Base-by-base conservation (phyloP, 2,888 invertebrate species). In the Aspidiotus rigidus region DNA sequence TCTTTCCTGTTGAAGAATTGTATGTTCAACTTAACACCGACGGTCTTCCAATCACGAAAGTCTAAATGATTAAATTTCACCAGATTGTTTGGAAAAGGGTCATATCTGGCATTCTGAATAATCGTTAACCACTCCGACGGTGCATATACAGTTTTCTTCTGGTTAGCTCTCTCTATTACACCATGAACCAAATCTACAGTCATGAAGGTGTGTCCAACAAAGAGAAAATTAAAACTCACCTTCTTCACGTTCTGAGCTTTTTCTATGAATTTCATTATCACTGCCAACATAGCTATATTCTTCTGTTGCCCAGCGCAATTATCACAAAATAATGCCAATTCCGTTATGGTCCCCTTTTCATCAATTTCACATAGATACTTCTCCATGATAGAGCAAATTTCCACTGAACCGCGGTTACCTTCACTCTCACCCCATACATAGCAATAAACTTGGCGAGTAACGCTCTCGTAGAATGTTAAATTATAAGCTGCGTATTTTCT, bases 391-490 rank as follows among this genome's bases (percentile, higher is more conserved):
- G 69, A 54, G 53, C 44, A n/a, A 39, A 71, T 64, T 69, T 64
- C 64, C 15, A 41, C 59, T 6, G 17, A 64, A 11, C 71, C 69
- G 16, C 69, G 59, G 9, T 64, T 53, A 13, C 61, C 62, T 7
- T 69, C 69, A 64, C 54, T 44, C 17, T 71, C 61, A 9, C 61
- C 55, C 64, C 71, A 71, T 39, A 71, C 15, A 28, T 71, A 64
- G 54, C 71, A 71, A 42, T 61, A 17, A 8, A 42, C 61, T 40
- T 16, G 7, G 49, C 64, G 53, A 9, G 53, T 60, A 0, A 39
- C 61, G 42, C 70, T 61, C 59, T 70, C 70, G 41, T 70, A 70
- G 44, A 64, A 61, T 15, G 42, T 64, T 5, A 64, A 41, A 28
- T 70, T 70, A 7, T 70, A 64, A 44, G n/a, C 44, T 10, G 28